These are phyloP conservation scores for Ernsta delagoae DNA, from an alignment of 2,888 invertebrate species.

Conservation along the genomic window DNA sequence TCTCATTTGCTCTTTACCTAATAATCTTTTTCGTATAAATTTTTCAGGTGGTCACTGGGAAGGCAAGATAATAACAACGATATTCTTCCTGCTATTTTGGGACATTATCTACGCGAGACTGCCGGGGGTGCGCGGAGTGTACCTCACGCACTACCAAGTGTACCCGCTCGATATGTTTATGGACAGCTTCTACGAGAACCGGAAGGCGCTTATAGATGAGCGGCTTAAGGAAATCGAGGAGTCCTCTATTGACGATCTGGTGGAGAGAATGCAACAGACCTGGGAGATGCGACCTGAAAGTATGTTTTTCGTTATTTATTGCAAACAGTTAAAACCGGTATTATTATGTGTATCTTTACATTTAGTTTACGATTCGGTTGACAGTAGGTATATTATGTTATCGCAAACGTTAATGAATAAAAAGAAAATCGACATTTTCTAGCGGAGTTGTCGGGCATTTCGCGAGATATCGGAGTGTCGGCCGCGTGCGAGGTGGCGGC, in stretches of 20 bases:
- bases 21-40: no score
- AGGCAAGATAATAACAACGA: conserved; percentile 85
- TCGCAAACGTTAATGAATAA: no score
- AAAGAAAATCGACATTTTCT: no score
- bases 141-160: conserved; percentile 81
- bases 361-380: no score
- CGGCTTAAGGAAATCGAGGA: conserved; percentile 68
- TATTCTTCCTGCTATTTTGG: conserved; percentile 91
- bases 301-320: conserved; percentile 51
- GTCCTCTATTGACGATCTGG: conserved; percentile 63
- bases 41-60: conserved; percentile 90
- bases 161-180: conserved; percentile 90
- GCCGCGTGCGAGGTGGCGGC: no score
- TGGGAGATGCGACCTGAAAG: conserved; percentile 78
- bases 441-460: no score
- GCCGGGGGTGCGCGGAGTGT: conserved; percentile 81
- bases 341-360: no score
- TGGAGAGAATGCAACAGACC: conserved; percentile 66
- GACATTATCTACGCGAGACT: conserved; percentile 87
- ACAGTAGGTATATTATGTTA: no score
- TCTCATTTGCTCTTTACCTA: no score
- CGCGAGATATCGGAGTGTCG: no score
- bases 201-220: conserved; percentile 85
- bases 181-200: conserved; percentile 87
- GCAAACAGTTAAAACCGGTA: background rate